Percentiles rank a stretch among this genome's conserved stretches.
phyloP scores from a whole-genome alignment of 1,140 invertebrate genomes.

The Trichomalopsis sarcophagae region DNA sequence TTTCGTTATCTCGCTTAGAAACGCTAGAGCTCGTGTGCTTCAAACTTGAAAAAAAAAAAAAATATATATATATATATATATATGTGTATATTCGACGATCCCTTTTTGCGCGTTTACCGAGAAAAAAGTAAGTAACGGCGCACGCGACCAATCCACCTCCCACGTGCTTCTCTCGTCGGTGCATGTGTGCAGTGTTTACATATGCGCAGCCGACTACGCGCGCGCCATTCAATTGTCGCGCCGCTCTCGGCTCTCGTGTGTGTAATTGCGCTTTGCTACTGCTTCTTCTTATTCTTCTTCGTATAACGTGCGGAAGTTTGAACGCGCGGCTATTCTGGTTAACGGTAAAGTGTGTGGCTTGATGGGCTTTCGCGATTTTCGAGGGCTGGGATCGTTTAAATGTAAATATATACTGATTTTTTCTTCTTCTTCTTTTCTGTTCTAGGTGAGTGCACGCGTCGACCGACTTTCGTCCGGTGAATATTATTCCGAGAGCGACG shows the following conservation, averaged over 20 bases:
- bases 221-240: slow-evolving; percentile 33
- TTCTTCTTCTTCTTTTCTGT: slow-evolving; percentile 24
- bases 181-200: not conserved
- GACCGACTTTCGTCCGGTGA: too few relatives aligned
- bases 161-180: not conserved
- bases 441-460: slow-evolving; percentile 27
- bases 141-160: not conserved
- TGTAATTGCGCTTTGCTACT: slow-evolving; percentile 10
- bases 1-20: not conserved
- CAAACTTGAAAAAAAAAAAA: not conserved
- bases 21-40: not conserved
- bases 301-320: not conserved
- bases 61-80: too few relatives aligned
- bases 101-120: too few relatives aligned
- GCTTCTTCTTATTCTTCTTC: not conserved
- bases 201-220: not conserved
- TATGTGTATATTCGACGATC: too few relatives aligned
- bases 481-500: too few relatives aligned
- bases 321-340: not conserved
- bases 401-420: not conserved
- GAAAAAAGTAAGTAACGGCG: not conserved
- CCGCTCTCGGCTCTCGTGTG: not conserved
- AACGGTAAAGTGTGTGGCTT: not conserved
- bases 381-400: not conserved
- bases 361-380: too few relatives aligned